These are phyloP conservation scores for Porites lutea DNA, from an alignment of 64 coral and sea anemone species.

Conservation along the genomic window DNA sequence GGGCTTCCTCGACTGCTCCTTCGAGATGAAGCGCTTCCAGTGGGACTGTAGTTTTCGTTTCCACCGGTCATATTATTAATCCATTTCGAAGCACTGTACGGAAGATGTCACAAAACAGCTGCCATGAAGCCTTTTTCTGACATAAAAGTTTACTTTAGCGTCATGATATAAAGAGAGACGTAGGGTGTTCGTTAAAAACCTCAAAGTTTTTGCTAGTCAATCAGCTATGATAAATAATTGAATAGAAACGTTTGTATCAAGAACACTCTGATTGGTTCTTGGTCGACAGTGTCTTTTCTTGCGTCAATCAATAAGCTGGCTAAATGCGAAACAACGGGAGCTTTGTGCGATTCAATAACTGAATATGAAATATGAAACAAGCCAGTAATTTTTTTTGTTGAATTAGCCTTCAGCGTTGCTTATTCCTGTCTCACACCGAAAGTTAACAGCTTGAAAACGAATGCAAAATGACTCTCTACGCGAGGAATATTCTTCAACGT, in stretches of 20 bases:
- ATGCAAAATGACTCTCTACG: too few species aligned
- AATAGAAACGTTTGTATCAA: constrained; percentile 5
- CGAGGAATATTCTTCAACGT: too few species aligned
- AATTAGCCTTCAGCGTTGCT: neutral
- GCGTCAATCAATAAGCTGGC: constrained; percentile 1
- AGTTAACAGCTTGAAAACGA: too few species aligned
- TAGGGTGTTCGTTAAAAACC: constrained; percentile 24
- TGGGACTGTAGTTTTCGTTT: constrained; percentile 65
- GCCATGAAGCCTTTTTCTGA: neutral
- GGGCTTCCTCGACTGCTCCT: constrained; percentile 67
- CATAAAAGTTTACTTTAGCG: constrained; percentile 2
- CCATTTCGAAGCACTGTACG: neutral
- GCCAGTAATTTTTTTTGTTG: neutral
- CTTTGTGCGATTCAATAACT: neutral
- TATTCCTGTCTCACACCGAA: too few species aligned
- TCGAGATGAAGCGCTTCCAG: constrained; percentile 69
- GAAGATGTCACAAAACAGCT: neutral
- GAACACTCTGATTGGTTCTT: constrained; percentile 3
- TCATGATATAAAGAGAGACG: constrained; percentile 13
- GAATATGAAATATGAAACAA: neutral
- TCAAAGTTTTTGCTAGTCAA: constrained; percentile 27
- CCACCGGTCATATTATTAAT: constrained; percentile 79
- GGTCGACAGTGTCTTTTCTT: constrained; percentile 2
- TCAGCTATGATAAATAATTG: constrained; percentile 41
- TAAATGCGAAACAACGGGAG: neutral